A percentile compares a stretch with the other conserved stretches of the same genome.
Conservation (phyloP, 2,113 vertebrate species). For the Nasalis larvatus region DNA sequence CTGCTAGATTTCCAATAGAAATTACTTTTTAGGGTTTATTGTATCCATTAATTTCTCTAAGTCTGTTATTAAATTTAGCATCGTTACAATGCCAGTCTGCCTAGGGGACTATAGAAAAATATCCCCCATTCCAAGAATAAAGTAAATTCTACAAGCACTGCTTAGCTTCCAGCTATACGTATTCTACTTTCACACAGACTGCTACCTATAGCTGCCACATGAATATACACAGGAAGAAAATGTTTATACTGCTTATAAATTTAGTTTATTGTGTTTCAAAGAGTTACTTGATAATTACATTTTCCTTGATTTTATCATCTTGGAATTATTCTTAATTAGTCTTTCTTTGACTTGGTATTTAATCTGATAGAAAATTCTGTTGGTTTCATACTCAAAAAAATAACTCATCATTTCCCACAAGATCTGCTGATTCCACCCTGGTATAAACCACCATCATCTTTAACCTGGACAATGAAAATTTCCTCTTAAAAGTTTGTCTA, state of each 20-base stretch:
- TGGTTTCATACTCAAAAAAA: neutral
- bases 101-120: conserved; percentile 87
- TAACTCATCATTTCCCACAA: neutral
- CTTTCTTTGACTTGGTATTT: neutral
- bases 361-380: neutral
- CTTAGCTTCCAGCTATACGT: conserved; percentile 80
- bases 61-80: conserved; percentile 86
- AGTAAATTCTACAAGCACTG: conserved; percentile 86
- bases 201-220: conserved; percentile 83
- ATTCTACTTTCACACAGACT: conserved; percentile 84
- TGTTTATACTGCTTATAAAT: neutral
- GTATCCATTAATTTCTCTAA: conserved; percentile 91
- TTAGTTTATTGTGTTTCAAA: neutral
- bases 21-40: conserved; percentile 88
- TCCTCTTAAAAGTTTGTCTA: neutral
- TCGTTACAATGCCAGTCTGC: conserved; percentile 88
- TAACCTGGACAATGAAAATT: neutral
- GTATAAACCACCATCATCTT: neutral
- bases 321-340: neutral
- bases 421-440: neutral
- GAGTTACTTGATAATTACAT: neutral
- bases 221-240: conserved; percentile 81
- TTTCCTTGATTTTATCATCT: neutral
- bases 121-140: conserved; percentile 84
- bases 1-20: neutral